Evolutionary conservation across 2,113 vertebrate species (phyloP), one percentile per base, ranked within the genome.

Genomic region (Calyptommatus sinebrachiatus): DNA sequence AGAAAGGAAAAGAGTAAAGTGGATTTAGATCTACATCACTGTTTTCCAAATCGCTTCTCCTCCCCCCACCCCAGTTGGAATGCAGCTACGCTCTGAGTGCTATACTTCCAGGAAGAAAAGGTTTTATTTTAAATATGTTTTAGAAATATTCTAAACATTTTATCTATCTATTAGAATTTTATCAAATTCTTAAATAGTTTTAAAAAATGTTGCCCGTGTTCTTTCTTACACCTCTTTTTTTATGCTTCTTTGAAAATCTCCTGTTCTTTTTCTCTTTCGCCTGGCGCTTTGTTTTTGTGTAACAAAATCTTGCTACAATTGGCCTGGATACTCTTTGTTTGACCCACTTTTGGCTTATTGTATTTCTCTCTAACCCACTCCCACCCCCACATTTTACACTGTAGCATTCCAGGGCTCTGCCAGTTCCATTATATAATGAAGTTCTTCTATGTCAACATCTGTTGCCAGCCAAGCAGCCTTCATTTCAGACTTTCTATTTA

Each of bases 401-500:
- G 72, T 85, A 78, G 76, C 62, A 11, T 45, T 80, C 31, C 74
- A 53, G 82, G 65, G 9, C 72, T 77, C 31, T 84, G 78, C 77
- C 68, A 72, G 84, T 83, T 85, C 16, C 70, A 73, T 70, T 84
- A 84, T 71, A 76, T 83, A 75, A 77, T 76, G 83, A 57, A 69
- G 79, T 83, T 73, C 1, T 4, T 3, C 70, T 80, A 66, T 72
- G 75, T 0, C 1, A 86, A 83, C 85, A 92, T 84, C 71, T 83
- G 80, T 82, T 88, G 76, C 65, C 75, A 80, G 81, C 75, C 87
- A 0, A 0, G 35, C 62, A 50, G 46, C 81, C 68, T 68, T 79
- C 79, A 83, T 70, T 75, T 85, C 76, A 78, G 65, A 73, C 72
- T 69, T 90, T 90, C 80, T 89, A 81, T 78, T 86, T 82, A 80